Percentiles rank a stretch among this genome's conserved stretches.
Evolutionary conservation across 2,888 invertebrate genomes (phyloP).

Genomic region (Torymus tubicola): DNA sequence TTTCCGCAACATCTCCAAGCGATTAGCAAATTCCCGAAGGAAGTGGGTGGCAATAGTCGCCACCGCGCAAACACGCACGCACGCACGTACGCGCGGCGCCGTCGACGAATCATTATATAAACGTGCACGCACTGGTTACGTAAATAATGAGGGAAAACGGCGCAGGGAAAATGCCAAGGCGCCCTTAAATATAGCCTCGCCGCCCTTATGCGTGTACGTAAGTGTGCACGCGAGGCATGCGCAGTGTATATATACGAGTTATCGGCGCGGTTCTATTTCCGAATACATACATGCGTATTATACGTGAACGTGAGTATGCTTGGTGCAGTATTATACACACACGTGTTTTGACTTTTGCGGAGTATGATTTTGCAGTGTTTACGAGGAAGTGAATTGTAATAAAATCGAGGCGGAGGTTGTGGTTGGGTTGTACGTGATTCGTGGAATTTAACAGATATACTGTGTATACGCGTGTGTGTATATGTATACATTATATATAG

Average conservation of each 20-base stretch:
- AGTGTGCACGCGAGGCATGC: background rate
- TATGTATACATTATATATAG: too few relatives aligned
- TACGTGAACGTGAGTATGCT: too few relatives aligned
- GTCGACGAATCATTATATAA: constrained; percentile 1
- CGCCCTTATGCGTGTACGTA: background rate
- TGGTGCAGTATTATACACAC: too few relatives aligned
- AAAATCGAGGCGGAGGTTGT: too few relatives aligned
- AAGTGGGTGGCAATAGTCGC: background rate
- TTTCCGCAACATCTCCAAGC: background rate
- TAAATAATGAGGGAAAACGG: constrained; percentile 18
- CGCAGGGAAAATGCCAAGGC: constrained; percentile 10
- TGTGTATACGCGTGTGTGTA: too few relatives aligned
- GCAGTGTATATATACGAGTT: background rate
- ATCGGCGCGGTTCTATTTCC: too few relatives aligned
- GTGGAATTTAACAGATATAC: too few relatives aligned
- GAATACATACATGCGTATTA: too few relatives aligned
- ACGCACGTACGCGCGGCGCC: background rate
- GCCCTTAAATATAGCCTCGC: constrained; percentile 30
- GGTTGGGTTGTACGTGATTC: too few relatives aligned
- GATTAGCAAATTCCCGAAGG: constrained; percentile 18
- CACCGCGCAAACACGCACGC: background rate
- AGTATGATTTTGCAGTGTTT: too few relatives aligned
- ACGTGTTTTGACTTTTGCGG: too few relatives aligned
- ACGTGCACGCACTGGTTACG: constrained; percentile 4
- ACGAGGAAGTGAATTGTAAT: too few relatives aligned